Base-by-base conservation (phyloP, 23 tunicate genomes). In the Halocynthia aurantium region DNA sequence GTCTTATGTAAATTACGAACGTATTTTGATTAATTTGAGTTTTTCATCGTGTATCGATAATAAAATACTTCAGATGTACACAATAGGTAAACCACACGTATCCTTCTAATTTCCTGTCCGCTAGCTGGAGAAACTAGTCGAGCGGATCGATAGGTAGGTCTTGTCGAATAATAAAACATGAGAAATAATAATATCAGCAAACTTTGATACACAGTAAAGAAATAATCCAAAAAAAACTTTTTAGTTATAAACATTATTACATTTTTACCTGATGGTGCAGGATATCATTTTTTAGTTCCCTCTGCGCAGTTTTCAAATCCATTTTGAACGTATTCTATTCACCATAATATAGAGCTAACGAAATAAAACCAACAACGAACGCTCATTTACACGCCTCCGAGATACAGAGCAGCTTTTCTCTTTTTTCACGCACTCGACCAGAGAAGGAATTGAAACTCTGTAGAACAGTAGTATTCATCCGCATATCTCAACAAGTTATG, bases 281-380 rank as follows among this genome's bases (percentile, higher is more conserved):
- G 17, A 87, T 87, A 69, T 77, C 76, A 7, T 73, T 85, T 71
- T 82, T 87, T 10, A 87, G 80, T 61, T 82, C 83, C 63, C 77
- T 65, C 63, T 87, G 93, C 5, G 82, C 83, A 9, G 61, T 62
- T 71, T 82, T 87, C 13, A 82, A 58, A 76, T 87, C 93, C 93
- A 87, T 87, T 7, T 69, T 69, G 0, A 7, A 7, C 10, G 63
- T 50, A 53, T n/a, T 31, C 44, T 31, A 31, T 1, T 31, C 2
- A 31, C 63, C n/a, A 20, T 21, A 11, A 15, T 15, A 74, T 13
- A 74, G 63, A 74, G 19, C n/a, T 13, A 74, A 19, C 62, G 57
- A 20, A 54, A 53, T 54, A 13, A 51, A 7, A 53, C 10, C n/a
- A 52, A 53, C 31, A 72, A 51, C 78, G 9, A 74, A 44, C 56